These are phyloP conservation scores for Galeopsomyia nigrocyanea DNA, from an alignment of 2,888 invertebrate species.

Conservation along the genomic window DNA sequence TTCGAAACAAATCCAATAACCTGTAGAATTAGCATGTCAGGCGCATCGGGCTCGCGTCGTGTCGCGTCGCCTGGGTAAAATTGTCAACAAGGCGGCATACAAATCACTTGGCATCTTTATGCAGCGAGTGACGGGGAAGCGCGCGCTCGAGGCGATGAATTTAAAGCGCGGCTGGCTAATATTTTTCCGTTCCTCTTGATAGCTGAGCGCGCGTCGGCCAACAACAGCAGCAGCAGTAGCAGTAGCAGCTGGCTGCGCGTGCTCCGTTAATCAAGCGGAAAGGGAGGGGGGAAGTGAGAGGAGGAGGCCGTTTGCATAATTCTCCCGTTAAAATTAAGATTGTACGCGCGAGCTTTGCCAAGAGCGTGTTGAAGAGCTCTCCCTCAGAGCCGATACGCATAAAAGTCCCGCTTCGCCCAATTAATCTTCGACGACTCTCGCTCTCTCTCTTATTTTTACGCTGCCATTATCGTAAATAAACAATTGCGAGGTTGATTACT, in stretches of 20 bases:
- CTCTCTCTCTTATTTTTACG: not conserved
- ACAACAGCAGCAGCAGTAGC: conserved; percentile 3
- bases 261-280: conserved; percentile 4
- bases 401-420: conserved; percentile 16
- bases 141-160: too few species aligned
- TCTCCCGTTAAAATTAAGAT: conserved; percentile 25
- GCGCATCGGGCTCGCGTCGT: not conserved
- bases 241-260: not conserved
- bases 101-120: not conserved
- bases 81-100: conserved; percentile 1
- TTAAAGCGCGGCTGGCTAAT: not conserved
- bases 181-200: not conserved
- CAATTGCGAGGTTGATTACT: conserved; percentile 1
- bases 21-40: too few species aligned
- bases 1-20: too few species aligned
- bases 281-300: not conserved
- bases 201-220: not conserved
- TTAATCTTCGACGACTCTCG: conserved; percentile 19
- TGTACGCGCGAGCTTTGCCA: conserved; percentile 10
- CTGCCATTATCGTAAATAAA: conserved; percentile 19
- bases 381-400: conserved; percentile 10
- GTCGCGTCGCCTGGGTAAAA: not conserved
- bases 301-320: conserved; percentile 18
- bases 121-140: not conserved
- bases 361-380: conserved; percentile 1